Base-by-base conservation (phyloP, 2,888 invertebrate species). In the Agyllia agylla region DNA sequence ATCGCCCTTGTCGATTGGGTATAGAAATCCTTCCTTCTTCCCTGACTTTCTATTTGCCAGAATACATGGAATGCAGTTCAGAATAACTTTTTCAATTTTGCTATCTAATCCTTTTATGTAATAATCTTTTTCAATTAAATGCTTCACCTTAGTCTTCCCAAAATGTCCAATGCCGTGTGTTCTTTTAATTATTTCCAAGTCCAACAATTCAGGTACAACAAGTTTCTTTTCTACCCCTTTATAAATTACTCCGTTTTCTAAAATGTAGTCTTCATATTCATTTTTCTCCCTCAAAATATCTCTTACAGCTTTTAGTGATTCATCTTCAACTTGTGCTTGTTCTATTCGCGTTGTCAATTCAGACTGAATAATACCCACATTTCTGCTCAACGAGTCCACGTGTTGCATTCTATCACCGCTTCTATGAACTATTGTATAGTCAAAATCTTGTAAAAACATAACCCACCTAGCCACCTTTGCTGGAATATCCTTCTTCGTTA, bases 1-100 rank as follows among this genome's bases (percentile, higher is more conserved):
- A 9, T 84, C 84, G 20, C 84, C 84, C 70, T 84, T 84, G 38
- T n/a, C 35, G 35, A 84, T 84, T 8, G 84, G 84, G 27, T 84
- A 30, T 3, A 84, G 38, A n/a, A 84, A 84, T 38, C 75, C 84
- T 35, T 83, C 83, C 30, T 83, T 27, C 17, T 33, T 79, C 3
- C 79, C 79, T 20, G 11, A 17, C 8, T 79, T 79, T 15, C 24
- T 79, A 15, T 9, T 57, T 8, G 57, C 57, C 11, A 57, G 11
- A 20, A 57, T 20, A 57, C 57, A 57, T 57, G 57, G 57, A n/a
- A 57, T 57, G 20, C 57, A 57, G 6, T n/a, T 20, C 57, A 57
- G 5, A 57, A 57, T 57, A 20, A 57, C 20, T 4, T 57, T 57
- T 8, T 57, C 57, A 20, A 57, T 57, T n/a, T 57, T 57, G 2